Conservation (phyloP, 2,113 vertebrate species). For the Hippoglossus stenolepis region DNA sequence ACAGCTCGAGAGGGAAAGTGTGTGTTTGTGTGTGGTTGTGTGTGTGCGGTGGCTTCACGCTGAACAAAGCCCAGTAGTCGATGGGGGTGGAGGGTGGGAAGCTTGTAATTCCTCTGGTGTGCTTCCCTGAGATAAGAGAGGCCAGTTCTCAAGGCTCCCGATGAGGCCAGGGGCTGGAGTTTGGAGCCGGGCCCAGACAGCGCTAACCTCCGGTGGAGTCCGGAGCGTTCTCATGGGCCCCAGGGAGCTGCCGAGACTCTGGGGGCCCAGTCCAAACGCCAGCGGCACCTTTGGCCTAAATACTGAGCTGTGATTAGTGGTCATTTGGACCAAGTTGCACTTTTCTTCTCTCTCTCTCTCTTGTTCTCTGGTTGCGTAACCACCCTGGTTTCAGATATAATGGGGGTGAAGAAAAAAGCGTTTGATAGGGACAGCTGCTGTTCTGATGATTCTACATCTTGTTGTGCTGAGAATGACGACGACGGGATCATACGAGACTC, state of each 20-base stretch:
- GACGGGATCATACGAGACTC: background rate
- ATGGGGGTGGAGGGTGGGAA: constrained; percentile 60
- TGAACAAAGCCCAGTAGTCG: constrained; percentile 59
- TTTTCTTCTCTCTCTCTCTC: constrained; percentile 51
- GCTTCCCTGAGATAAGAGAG: constrained; percentile 83
- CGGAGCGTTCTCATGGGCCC: constrained; percentile 54
- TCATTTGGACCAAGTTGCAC: constrained; percentile 43
- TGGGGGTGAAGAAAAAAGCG: constrained; percentile 1
- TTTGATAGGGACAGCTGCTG: constrained; percentile 36
- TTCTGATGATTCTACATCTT: constrained; percentile 6
- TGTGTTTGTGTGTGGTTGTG: background rate
- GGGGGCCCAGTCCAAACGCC: constrained; percentile 14
- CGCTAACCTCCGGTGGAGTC: constrained; percentile 19
- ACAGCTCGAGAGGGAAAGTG: constrained; percentile 8
- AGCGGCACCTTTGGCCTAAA: constrained; percentile 74
- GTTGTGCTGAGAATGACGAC: background rate
- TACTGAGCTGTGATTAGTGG: constrained; percentile 62
- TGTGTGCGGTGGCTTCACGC: constrained; percentile 12
- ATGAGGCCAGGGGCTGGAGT: constrained; percentile 54
- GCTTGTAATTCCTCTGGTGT: constrained; percentile 75
- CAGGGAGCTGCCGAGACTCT: constrained; percentile 36
- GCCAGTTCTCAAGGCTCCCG: constrained; percentile 70
- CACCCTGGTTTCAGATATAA: constrained; percentile 43
- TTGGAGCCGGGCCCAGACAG: constrained; percentile 67
- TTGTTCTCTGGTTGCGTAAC: constrained; percentile 64